Base-by-base conservation (phyloP, 2,113 vertebrate species). In the Dicaeum eximium region DNA sequence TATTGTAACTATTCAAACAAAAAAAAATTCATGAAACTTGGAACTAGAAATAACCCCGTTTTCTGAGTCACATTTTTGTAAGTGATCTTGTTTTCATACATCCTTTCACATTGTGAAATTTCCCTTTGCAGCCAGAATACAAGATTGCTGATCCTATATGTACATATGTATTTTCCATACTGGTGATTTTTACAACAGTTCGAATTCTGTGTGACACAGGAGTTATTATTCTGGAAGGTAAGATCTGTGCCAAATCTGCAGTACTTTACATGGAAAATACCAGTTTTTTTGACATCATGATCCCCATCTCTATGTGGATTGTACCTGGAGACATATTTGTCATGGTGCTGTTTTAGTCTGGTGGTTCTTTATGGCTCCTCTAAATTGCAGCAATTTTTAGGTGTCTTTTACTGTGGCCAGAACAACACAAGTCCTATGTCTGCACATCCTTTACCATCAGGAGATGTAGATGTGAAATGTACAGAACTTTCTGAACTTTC, bases 81-180 rank as follows among this genome's bases (percentile, higher is more conserved):
- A 78, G 61, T 23, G 14, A 35, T 11, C 5, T 80, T 92, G 37
- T 72, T 38, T 91, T 70, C 37, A 7, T 70, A 66, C 37, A 73
- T 87, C 28, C 54, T 95, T 60, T 96, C 38, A 91, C 71, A 62
- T 23, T 58, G 25, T 82, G 42, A 42, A 78, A 50, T 75, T 97
- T 97, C 45, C 64, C 61, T 97, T 97, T 98, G 91, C 98, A 99
- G 99, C 99, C 99, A 30, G 99, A 99, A 86, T 98, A 99, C 92
- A 99, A 99, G 97, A 97, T 99, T 94, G 99, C 99, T 22, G 99
- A 99, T 90, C 99, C 99, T n/a, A 98, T 99, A 95, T 99, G 99
- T 92, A 99, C 99, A 19, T 99, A 99, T 5, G 91, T 99, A 86
- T 99, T 99, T 97, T 99, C 99, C 16, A 64, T 99, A 88, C 98